These are phyloP conservation scores for Lycophotia porphyrea DNA, from an alignment of 2,888 invertebrate species.

Conservation along the genomic window DNA sequence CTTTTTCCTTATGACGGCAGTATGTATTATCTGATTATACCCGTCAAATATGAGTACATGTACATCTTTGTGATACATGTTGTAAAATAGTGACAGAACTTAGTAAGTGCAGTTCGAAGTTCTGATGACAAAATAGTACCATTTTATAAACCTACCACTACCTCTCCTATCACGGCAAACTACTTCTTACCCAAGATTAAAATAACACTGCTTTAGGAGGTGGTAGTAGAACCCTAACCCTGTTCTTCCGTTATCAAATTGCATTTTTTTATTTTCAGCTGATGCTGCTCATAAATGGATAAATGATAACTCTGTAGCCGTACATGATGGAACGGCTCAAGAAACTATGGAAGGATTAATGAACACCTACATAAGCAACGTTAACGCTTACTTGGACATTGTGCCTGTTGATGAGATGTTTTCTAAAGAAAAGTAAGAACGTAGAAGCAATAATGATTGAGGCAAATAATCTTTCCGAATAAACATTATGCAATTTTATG, in stretches of 20 bases:
- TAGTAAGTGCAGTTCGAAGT: no score
- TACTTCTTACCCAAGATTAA: background rate
- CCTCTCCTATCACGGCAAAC: background rate
- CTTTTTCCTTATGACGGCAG: no score
- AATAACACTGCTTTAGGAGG: background rate
- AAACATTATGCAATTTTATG: slow-evolving; percentile 20
- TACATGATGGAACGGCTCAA: background rate
- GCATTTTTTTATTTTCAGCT: slow-evolving; percentile 28
- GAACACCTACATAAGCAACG: background rate
- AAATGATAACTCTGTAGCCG: slow-evolving; percentile 33
- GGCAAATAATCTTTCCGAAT: slow-evolving; percentile 4
- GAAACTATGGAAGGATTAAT: background rate
- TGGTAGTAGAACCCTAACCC: background rate
- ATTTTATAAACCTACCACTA: no score
- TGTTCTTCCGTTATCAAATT: background rate
- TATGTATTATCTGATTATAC: background rate
- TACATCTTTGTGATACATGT: no score
- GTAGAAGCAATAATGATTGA: background rate
- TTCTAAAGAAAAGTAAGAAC: slow-evolving; percentile 14
- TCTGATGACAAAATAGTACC: no score
- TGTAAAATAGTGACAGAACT: no score
- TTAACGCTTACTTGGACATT: background rate
- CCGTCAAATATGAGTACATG: background rate
- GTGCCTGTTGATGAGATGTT: background rate
- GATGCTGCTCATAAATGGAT: slow-evolving; percentile 12